Conservation (phyloP, 1,140 invertebrate genomes). For the Drosophila kurseongensis region DNA sequence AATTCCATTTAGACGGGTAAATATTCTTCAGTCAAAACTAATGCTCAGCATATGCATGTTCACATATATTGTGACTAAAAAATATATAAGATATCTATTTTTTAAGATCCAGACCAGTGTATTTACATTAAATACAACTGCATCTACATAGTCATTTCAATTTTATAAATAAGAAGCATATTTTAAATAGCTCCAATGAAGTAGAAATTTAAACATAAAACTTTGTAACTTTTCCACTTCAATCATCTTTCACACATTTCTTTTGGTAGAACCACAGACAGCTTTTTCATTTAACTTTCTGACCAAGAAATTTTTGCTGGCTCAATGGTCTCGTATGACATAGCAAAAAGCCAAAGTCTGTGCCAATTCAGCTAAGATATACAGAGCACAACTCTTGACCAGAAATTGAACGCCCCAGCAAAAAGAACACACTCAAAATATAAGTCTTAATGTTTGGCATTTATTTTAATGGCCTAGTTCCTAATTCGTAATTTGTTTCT, state of each 20-base stretch:
- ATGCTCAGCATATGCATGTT: too few species aligned
- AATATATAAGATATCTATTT: too few species aligned
- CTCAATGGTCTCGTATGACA: not conserved
- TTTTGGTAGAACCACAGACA: not conserved
- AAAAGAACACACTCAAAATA: constrained; percentile 7
- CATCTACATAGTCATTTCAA: too few species aligned
- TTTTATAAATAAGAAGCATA: too few species aligned
- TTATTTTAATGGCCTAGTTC: constrained; percentile 55
- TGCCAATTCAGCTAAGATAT: not conserved
- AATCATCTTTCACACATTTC: too few species aligned
- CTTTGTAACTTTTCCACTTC: not conserved
- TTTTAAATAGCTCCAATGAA: too few species aligned
- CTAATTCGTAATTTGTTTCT: constrained; percentile 38
- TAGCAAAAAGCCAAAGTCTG: not conserved
- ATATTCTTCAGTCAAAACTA: too few species aligned
- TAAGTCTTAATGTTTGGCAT: constrained; percentile 49
- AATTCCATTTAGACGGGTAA: too few species aligned
- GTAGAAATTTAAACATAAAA: not conserved
- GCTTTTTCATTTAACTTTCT: not conserved
- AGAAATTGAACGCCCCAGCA: constrained; percentile 2
- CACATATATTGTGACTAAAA: too few species aligned
- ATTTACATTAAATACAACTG: too few species aligned
- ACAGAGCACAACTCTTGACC: not conserved
- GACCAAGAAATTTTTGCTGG: not conserved
- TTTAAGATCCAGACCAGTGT: too few species aligned